These are phyloP conservation scores for Neosilurus mollespiculum DNA, from an alignment of 2,797 vertebrate species.

Conservation along the genomic window DNA sequence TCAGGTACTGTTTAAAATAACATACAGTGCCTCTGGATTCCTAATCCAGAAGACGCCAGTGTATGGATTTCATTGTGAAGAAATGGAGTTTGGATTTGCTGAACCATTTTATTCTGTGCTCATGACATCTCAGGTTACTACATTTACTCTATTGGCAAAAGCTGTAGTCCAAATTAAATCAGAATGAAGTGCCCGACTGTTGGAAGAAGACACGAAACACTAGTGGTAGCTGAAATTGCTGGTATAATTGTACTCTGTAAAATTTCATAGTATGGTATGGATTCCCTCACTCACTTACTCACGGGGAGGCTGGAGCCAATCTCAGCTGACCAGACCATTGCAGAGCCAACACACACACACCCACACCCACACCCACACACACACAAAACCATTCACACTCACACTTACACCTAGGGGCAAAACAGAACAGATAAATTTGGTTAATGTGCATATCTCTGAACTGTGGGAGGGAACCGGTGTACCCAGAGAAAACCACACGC, in stretches of 20 bases:
- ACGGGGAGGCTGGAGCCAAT: no score
- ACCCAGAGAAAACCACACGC: no score
- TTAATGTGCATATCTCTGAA: no score
- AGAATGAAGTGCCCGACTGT: not conserved
- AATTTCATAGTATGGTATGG: not conserved
- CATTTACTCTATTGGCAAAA: conserved; percentile 11
- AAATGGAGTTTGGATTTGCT: conserved; percentile 4
- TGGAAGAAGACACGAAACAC: not conserved
- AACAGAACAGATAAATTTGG: no score
- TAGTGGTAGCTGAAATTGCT: not conserved
- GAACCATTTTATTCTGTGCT: conserved; percentile 2
- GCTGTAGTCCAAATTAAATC: conserved; percentile 13
- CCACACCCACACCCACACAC: no score
- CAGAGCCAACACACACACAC: no score
- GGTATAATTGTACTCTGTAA: not conserved
- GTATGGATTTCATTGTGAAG: conserved; percentile 3
- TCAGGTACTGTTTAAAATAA: conserved; percentile 24
- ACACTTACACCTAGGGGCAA: no score
- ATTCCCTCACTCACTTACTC: no score
- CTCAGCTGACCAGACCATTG: no score
- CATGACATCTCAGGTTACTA: conserved; percentile 16
- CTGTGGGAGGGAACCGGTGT: no score
- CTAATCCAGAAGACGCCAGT: conserved; percentile 17
- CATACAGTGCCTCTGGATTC: not conserved
- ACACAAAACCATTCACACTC: no score